Conservation (phyloP, 2,113 vertebrate genomes). For the Motacilla tschutschensis region DNA sequence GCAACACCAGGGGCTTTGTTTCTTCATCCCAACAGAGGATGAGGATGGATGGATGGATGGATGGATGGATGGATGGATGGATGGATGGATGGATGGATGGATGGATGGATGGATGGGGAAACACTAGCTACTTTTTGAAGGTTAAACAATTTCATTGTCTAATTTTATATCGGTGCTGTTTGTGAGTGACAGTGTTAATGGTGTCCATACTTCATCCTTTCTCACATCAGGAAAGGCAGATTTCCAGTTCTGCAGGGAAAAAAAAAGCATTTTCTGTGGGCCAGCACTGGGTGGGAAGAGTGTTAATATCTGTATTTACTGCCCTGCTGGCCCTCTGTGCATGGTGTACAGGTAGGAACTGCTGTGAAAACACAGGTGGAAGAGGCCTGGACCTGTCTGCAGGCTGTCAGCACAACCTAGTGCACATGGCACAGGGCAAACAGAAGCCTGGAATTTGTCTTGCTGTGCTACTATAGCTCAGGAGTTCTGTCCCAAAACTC, state of each 20-base stretch:
- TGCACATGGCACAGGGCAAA: not conserved
- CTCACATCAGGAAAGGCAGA: not conserved
- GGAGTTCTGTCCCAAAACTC: not conserved
- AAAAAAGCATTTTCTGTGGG: not conserved
- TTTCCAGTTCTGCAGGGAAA: not conserved
- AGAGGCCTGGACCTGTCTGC: not conserved
- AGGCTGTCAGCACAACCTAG: accelerated
- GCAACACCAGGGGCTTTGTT: not conserved
- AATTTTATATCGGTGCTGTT: accelerated
- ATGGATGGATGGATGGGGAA: not conserved
- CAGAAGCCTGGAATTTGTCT: not conserved
- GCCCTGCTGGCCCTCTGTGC: not conserved
- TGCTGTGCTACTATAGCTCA: not conserved
- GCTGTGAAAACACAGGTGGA: not conserved
- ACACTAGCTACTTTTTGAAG: not conserved
- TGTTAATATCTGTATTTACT: not conserved
- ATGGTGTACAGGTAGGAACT: accelerated
- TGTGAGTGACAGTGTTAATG: not conserved
- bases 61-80: not conserved
- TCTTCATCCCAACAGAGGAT: not conserved
- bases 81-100: not conserved
- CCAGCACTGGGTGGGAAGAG: not conserved
- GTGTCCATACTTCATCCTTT: not conserved
- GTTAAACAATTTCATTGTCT: not conserved
- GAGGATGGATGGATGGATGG: not conserved